Conservation (phyloP, 92 coral and sea anemone species). For the Anthopleura xanthogrammica region DNA sequence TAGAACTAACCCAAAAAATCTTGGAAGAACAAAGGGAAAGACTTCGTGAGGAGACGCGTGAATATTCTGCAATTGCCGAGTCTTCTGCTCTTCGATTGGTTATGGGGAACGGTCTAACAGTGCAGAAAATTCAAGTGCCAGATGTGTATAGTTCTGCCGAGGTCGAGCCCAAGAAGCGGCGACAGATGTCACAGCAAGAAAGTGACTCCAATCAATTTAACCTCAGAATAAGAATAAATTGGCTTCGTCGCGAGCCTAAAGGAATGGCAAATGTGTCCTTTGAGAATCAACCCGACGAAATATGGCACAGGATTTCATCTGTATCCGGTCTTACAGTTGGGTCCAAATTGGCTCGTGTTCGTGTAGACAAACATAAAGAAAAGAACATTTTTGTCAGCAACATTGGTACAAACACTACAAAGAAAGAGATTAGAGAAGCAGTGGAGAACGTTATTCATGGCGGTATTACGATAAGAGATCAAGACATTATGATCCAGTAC, state of each 20-base stretch:
- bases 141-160: constrained; percentile 70
- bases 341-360: neutral
- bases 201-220: neutral
- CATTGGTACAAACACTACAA: constrained; percentile 4
- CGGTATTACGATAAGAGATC: neutral
- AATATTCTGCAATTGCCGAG: constrained; percentile 30
- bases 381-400: neutral
- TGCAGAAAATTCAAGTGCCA: constrained; percentile 65
- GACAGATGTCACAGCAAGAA: neutral
- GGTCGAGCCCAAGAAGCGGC: constrained; percentile 21
- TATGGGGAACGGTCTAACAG: constrained; percentile 60
- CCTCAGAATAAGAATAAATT: constrained; percentile 38
- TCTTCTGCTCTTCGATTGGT: constrained; percentile 46
- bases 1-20: constrained; percentile 22
- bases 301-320: neutral
- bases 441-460: constrained; percentile 31
- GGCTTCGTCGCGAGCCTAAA: constrained; percentile 51
- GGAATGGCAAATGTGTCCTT: constrained; percentile 48
- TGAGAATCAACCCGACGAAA: neutral
- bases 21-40: constrained; percentile 47
- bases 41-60: constrained; percentile 46
- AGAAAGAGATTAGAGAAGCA: constrained; percentile 41
- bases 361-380: neutral
- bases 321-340: neutral
- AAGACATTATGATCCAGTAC: constrained; percentile 35